A percentile compares a stretch with the other conserved stretches of the same genome.
Evolutionary conservation across 2,113 vertebrate genomes (phyloP).

Genomic region (Cepphus grylle): DNA sequence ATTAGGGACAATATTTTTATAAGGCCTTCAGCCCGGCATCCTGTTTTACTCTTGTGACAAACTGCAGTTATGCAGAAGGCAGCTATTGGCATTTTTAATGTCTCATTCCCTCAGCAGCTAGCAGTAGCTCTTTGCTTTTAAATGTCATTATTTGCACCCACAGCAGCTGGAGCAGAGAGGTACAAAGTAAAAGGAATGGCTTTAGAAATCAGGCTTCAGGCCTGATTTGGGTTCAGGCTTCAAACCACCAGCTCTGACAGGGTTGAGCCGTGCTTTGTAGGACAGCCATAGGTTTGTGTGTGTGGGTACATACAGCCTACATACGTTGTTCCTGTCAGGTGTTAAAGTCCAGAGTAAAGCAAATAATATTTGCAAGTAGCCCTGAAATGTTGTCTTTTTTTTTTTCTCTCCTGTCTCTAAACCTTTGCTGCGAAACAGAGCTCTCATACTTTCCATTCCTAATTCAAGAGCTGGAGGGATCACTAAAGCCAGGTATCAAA

Average conservation of each 20-base stretch:
- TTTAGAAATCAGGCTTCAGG: not conserved
- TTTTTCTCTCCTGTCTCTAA: not conserved
- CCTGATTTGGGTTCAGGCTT: not conserved
- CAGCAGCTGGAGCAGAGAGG: not conserved
- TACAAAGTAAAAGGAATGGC: not conserved
- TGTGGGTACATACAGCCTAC: not conserved
- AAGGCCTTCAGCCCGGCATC: not conserved
- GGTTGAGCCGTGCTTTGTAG: not conserved
- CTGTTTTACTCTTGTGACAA: not conserved
- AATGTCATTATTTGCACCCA: not conserved
- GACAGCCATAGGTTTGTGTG: fast-evolving
- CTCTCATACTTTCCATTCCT: slow-evolving; percentile 66
- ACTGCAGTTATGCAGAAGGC: not conserved
- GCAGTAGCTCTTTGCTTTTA: not conserved
- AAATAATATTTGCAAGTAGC: not conserved
- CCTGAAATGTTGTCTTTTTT: not conserved
- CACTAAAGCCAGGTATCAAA: slow-evolving; percentile 42
- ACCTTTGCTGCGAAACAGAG: slow-evolving; percentile 25
- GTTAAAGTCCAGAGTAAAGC: not conserved
- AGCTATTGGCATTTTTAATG: not conserved
- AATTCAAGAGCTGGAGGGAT: slow-evolving; percentile 59
- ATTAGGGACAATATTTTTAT: not conserved
- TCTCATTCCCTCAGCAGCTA: not conserved
- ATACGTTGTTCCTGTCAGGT: not conserved
- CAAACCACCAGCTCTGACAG: not conserved